Percentiles rank a stretch among this genome's conserved stretches.
Conservation (phyloP, 1,140 invertebrate species). For the Macrotrachela quadricornifera region DNA sequence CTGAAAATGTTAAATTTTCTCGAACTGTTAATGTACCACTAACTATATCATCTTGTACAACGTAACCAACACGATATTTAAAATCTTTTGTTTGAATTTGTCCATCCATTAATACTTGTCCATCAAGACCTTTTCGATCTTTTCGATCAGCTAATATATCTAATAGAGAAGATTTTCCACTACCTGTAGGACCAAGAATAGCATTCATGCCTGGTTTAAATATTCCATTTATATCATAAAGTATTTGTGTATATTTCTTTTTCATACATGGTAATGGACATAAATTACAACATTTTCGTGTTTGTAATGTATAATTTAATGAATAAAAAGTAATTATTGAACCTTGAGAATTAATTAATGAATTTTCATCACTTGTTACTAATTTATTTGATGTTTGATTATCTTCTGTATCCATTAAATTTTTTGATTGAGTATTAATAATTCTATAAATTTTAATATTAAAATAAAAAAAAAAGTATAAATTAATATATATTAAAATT, state of each 20-base stretch:
- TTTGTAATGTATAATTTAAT: too few relatives aligned
- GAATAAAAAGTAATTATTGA: too few relatives aligned
- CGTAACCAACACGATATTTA: slow-evolving; percentile 29
- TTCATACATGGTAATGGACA: too few relatives aligned
- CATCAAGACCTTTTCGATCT: slow-evolving; percentile 18
- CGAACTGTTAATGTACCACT: slow-evolving; percentile 12
- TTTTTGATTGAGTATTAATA: too few relatives aligned
- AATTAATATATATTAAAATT: too few relatives aligned
- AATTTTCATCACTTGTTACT: too few relatives aligned
- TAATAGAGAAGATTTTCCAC: slow-evolving; percentile 30
- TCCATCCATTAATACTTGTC: slow-evolving; percentile 24
- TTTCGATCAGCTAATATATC: slow-evolving; percentile 28
- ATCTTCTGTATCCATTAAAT: too few relatives aligned
- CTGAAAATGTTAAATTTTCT: slow-evolving; percentile 27
- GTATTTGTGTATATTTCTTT: not conserved
- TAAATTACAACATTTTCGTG: too few relatives aligned
- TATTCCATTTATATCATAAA: slow-evolving; percentile 16
- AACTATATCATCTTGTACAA: slow-evolving; percentile 20
- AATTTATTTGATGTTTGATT: too few relatives aligned
- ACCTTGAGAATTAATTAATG: too few relatives aligned
- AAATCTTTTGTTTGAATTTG: slow-evolving; percentile 23
- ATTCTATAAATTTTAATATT: too few relatives aligned
- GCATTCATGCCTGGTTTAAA: slow-evolving; percentile 29
- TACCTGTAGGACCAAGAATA: slow-evolving; percentile 28
- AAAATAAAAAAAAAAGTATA: too few relatives aligned